Evolutionary conservation across 2,888 invertebrate species (phyloP).

Genomic region (Isoperla grammatica): DNA sequence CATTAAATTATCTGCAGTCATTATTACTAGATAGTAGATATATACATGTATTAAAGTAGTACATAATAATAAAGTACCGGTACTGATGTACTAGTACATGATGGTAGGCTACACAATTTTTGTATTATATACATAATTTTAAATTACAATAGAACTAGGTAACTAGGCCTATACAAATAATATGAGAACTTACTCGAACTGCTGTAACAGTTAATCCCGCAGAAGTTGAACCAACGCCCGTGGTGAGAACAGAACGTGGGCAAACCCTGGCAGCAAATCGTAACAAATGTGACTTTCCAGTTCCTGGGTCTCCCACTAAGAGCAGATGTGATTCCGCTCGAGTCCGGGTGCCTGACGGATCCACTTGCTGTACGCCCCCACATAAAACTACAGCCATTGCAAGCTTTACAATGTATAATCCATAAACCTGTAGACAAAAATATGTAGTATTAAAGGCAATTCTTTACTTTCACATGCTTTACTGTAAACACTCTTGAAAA

Average conservation of each 20-base stretch:
- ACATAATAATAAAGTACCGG: no score
- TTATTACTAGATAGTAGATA: no score
- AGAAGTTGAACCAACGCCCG: slow-evolving; percentile 78
- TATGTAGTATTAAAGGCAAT: no score
- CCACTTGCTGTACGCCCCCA: slow-evolving; percentile 46
- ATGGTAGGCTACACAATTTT: no score
- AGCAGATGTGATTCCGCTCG: slow-evolving; percentile 81
- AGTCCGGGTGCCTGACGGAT: slow-evolving; percentile 49
- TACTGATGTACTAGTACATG: no score
- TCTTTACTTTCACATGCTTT: no score
- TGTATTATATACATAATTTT: no score
- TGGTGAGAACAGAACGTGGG: slow-evolving; percentile 75
- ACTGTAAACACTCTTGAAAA: no score
- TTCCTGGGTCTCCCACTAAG: slow-evolving; percentile 83
- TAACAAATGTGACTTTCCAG: slow-evolving; percentile 82
- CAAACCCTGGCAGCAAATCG: slow-evolving; percentile 61
- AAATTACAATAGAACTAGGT: no score
- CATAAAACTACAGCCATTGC: slow-evolving; percentile 63
- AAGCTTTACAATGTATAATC: slow-evolving; percentile 80
- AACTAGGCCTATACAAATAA: neutral
- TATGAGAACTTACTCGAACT: slow-evolving; percentile 55
- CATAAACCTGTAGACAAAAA: slow-evolving; percentile 61
- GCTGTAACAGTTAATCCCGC: slow-evolving; percentile 88
- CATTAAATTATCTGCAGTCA: no score
- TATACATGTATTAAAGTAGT: no score